Base-by-base conservation (phyloP, 2,797 vertebrate genomes). In the Oceanodroma leucorhoa region DNA sequence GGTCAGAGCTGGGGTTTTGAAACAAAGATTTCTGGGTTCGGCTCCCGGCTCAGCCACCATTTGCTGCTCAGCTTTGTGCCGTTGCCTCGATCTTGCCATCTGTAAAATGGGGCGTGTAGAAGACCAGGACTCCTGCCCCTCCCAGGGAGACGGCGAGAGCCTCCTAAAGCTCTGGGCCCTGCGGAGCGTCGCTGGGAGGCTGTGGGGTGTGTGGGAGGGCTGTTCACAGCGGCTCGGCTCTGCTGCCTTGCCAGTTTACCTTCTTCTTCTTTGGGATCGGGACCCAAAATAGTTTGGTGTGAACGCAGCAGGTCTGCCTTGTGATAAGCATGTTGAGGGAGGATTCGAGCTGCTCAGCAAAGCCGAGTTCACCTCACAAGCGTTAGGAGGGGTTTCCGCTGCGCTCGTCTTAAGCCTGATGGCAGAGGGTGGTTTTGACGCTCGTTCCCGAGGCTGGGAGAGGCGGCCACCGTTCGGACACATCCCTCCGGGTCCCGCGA, bases 391-490 rank as follows among this genome's bases (percentile, higher is more conserved):
- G 36, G 46, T 29, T 67, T 62, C 70, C n/a, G 3, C 40, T 19
- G 20, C 0, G 3, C 30, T 45, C 8, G 0, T 21, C 22, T 45
- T 2, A 9, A 32, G 32, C 46, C 50, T 19, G 53, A 23, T 3
- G 40, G 46, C 36, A 13, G 34, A 21, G 34, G 10, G 18, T 57
- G 27, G 43, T 45, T 83, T n/a, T 16, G 24, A 26, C 0, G 4
- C 65, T 57, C 0, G 0, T 51, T 38, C 27, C 73, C 3, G 40
- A 14, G 54, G 54, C 40, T 0, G 3, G 32, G 32, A 64, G 66
- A 46, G 27, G 32, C 2, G 5, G 10, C 20, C 1, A 2, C 54
- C 0, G 0, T 17, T 32, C 1, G 2, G 62, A 29, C 8, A 3
- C n/a, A 4, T 54, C 60, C 46, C 22, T 32, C 19, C 0, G 3